Conservation (phyloP, 2,888 invertebrate genomes). For the Hirudinaria manillensis region DNA sequence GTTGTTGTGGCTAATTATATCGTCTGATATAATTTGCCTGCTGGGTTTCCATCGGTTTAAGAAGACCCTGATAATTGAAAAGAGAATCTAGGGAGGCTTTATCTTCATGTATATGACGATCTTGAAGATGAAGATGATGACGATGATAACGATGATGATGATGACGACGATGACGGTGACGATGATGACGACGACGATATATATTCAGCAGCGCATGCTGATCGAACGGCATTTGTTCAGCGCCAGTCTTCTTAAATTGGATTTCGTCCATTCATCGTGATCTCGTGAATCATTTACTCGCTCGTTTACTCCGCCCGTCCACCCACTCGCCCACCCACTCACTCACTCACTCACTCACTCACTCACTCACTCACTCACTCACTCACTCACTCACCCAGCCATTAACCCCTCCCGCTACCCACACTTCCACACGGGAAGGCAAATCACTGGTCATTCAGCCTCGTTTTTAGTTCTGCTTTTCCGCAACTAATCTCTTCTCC, state of each 20-base stretch:
- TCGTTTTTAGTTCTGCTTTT: too few species aligned
- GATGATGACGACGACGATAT: constrained; percentile 24
- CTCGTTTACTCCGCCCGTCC: not conserved
- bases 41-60: too few species aligned
- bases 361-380: not conserved
- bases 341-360: not conserved
- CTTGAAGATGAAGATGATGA: constrained; percentile 20
- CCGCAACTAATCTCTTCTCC: too few species aligned
- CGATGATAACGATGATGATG: constrained; percentile 22
- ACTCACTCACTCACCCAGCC: not conserved
- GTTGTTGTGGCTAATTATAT: not conserved
- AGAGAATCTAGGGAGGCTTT: too few species aligned
- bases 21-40: not conserved
- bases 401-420: not conserved
- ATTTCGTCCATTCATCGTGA: constrained; percentile 4
- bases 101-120: constrained; percentile 14
- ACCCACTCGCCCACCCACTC: not conserved
- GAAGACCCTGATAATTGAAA: too few species aligned
- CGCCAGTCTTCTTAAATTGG: not conserved
- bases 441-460: too few species aligned
- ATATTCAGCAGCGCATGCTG: not conserved
- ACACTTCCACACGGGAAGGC: too few species aligned
- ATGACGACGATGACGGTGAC: constrained; percentile 19
- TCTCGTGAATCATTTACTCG: not conserved
- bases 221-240: constrained; percentile 7